phyloP scores from a whole-genome alignment of 2,888 invertebrate species.

The Spialia ferax region DNA sequence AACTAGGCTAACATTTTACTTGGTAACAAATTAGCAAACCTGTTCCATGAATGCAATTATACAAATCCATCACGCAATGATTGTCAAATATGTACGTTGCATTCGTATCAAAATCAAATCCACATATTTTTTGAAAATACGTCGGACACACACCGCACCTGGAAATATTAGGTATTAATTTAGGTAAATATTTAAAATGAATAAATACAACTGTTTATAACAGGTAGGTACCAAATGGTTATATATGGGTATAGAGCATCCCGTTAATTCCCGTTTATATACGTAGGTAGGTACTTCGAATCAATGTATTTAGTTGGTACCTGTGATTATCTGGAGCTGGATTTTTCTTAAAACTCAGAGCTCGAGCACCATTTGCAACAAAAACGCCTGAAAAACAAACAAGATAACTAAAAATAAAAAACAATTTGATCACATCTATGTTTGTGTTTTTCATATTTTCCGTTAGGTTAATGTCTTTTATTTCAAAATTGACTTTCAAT shows the following conservation, averaged over 20 bases:
- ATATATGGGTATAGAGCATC: too few relatives aligned
- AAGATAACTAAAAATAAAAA: background rate
- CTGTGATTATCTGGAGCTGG: slow-evolving; percentile 43
- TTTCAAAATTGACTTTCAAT: too few relatives aligned
- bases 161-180: slow-evolving; percentile 29
- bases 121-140: slow-evolving; percentile 77
- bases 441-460: background rate
- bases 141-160: slow-evolving; percentile 80
- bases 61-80: slow-evolving; percentile 78
- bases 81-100: slow-evolving; percentile 76
- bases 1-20: too few relatives aligned
- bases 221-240: too few relatives aligned
- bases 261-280: too few relatives aligned
- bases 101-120: slow-evolving; percentile 60
- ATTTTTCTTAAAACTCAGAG: slow-evolving; percentile 36
- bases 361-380: background rate
- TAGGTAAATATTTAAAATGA: too few relatives aligned
- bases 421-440: background rate
- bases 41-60: slow-evolving; percentile 71
- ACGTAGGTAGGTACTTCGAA: background rate
- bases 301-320: slow-evolving; percentile 23
- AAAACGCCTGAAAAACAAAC: slow-evolving; percentile 14
- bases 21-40: slow-evolving; percentile 50
- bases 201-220: too few relatives aligned
- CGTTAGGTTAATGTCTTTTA: too few relatives aligned